Percentiles rank a stretch among this genome's conserved stretches.
These are phyloP conservation scores for Threskiornis aethiopicus DNA, from an alignment of 2,797 vertebrate species.

Conservation along the genomic window DNA sequence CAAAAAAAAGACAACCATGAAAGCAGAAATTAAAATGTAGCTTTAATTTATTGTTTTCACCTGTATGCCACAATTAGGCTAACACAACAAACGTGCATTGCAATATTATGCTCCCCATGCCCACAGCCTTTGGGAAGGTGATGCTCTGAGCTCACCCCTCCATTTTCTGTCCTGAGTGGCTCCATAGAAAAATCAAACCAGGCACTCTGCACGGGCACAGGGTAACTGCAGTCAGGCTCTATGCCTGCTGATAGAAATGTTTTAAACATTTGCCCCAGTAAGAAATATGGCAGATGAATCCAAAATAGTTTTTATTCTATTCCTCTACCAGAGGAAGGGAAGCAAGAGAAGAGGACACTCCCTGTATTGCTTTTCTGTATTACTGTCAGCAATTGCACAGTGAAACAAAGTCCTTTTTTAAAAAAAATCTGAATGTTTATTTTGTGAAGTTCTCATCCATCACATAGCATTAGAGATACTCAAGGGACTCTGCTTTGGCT, in stretches of 20 bases:
- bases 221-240: neutral
- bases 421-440: neutral
- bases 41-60: neutral
- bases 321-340: neutral
- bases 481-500: neutral
- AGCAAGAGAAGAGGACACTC: neutral
- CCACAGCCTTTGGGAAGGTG: neutral
- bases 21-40: neutral
- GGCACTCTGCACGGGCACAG: neutral
- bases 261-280: neutral
- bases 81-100: accelerated
- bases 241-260: neutral
- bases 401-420: neutral
- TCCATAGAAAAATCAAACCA: neutral
- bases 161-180: neutral
- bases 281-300: neutral
- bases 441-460: slow-evolving; percentile 12
- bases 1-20: neutral
- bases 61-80: neutral
- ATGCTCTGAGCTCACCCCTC: neutral
- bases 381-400: neutral
- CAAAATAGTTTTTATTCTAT: neutral
- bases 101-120: neutral
- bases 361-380: neutral
- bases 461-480: neutral